These are phyloP conservation scores for Paedocypris sp. DNA, from an alignment of 2,113 vertebrate species.

Conservation along the genomic window DNA sequence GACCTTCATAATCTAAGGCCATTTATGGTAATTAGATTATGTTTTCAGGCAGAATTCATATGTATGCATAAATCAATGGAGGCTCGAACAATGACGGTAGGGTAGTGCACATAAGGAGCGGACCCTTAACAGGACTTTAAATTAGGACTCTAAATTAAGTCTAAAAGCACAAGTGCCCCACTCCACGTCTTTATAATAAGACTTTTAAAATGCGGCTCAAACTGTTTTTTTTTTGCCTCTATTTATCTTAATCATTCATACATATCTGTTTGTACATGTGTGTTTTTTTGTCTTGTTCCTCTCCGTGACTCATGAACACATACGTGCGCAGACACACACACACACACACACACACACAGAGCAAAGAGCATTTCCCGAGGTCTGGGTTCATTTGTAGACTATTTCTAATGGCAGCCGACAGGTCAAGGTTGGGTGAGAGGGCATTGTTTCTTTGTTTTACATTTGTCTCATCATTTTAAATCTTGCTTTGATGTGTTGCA, in stretches of 20 bases:
- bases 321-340: no score
- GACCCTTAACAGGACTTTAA: constrained; percentile 65
- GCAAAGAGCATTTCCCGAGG: constrained; percentile 6
- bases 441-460: neutral
- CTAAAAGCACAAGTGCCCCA: constrained; percentile 60
- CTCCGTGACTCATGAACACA: neutral
- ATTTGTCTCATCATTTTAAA: neutral
- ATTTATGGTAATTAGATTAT: constrained; percentile 94
- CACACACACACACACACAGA: no score
- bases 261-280: no score
- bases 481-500: neutral
- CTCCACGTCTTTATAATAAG: constrained; percentile 59
- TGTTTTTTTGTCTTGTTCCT: neutral
- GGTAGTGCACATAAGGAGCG: constrained; percentile 70
- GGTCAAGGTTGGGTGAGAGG: constrained; percentile 11
- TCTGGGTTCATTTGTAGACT: constrained; percentile 12
- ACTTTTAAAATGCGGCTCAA: constrained; percentile 67
- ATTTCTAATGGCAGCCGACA: constrained; percentile 9
- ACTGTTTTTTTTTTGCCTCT: constrained; percentile 64
- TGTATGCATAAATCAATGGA: constrained; percentile 80
- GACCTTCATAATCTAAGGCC: constrained; percentile 79
- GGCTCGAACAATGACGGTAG: constrained; percentile 67
- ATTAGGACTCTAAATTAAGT: constrained; percentile 80
- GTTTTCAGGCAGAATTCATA: constrained; percentile 78
- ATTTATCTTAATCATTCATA: constrained; percentile 86